Conservation (phyloP, 2,888 invertebrate species). For the Lasioglossum vierecki region DNA sequence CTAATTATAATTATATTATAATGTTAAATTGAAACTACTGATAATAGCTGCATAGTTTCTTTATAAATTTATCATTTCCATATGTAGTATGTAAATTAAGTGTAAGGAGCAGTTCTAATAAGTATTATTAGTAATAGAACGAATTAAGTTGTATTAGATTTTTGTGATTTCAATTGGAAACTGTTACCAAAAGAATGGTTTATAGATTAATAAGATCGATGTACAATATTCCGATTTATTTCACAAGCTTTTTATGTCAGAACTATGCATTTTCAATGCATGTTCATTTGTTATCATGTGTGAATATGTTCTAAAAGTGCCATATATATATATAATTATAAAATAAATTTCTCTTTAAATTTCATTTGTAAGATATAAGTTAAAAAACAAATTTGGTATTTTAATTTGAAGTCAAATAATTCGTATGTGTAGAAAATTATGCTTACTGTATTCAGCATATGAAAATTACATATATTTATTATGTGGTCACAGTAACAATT, state of each 20-base stretch:
- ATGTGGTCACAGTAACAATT: neutral
- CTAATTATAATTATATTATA: conserved; percentile 15
- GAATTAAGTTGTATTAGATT: neutral
- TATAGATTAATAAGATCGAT: neutral
- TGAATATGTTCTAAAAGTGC: conserved; percentile 29
- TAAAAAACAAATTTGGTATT: neutral
- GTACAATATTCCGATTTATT: neutral
- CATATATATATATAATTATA: conserved; percentile 24
- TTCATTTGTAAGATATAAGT: neutral
- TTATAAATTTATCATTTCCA: conserved; percentile 21
- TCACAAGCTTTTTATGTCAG: neutral
- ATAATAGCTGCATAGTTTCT: neutral
- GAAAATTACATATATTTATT: neutral
- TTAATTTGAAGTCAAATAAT: neutral
- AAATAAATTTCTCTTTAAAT: conserved; percentile 29
- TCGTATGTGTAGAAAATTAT: neutral
- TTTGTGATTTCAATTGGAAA: conserved; percentile 23
- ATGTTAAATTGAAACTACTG: conserved; percentile 1
- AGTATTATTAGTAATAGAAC: neutral
- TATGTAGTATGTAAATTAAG: neutral
- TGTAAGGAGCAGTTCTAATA: neutral
- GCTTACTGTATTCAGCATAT: neutral
- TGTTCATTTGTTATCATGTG: conserved; percentile 6
- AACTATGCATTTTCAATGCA: conserved; percentile 12
- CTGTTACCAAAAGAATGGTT: conserved; percentile 14